phyloP scores from a whole-genome alignment of 2,113 vertebrate genomes.

The Sminthopsis crassicaudata region DNA sequence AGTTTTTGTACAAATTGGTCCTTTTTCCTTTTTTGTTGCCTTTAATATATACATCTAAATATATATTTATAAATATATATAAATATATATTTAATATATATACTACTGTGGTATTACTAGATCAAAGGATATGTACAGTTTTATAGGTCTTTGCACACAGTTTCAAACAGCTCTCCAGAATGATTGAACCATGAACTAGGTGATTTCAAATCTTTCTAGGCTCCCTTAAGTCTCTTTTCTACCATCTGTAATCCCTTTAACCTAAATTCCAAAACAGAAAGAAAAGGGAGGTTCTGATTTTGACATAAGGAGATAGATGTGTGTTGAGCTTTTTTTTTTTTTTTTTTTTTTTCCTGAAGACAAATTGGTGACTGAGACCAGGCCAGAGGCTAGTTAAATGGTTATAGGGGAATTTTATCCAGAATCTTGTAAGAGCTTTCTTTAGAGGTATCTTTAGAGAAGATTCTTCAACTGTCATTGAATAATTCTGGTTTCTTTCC shows the following conservation, averaged over 20 bases:
- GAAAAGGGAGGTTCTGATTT: neutral
- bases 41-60: no score
- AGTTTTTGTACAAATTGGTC: neutral
- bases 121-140: no score
- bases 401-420: neutral
- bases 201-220: neutral
- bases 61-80: no score
- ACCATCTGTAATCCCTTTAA: neutral
- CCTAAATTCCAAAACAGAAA: neutral
- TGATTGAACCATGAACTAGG: neutral
- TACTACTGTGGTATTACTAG: no score
- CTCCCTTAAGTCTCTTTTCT: neutral
- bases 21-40: no score
- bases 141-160: no score
- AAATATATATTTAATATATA: no score
- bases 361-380: neutral
- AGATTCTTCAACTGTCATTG: neutral
- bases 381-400: neutral
- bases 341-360: neutral
- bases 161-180: neutral
- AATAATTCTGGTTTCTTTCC: neutral
- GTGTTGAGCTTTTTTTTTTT: neutral
- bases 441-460: neutral
- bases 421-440: neutral
- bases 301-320: neutral